Evolutionary conservation across 2,113 vertebrate genomes (phyloP), one percentile per base, ranked within the genome.

Genomic region (Amphiprion ocellaris): DNA sequence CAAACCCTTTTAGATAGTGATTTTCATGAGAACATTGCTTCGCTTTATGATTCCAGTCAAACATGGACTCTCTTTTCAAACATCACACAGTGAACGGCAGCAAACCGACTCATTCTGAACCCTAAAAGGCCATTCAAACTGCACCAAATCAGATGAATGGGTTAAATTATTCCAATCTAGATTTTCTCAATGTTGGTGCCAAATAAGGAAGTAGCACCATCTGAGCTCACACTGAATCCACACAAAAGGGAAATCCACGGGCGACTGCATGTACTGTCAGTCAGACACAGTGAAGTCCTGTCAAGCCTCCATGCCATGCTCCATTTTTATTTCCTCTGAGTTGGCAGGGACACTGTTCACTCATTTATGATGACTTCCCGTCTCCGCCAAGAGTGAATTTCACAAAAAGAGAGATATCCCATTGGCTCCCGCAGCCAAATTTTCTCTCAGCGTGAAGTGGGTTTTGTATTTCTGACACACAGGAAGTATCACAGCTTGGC

Each of bases 121-220:
- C 53, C 76, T 39, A 54, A 63, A 89, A 77, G 53, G 26, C 62
- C 72, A 86, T 83, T 89, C 66, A 80, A 28, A 44, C 17, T 54
- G 12, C 61, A 60, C 2, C 54, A 66, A 74, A 71, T 72, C 28
- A 70, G 69, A 74, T 81, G 70, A 74, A 85, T 62, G 61, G 21
- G 14, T 81, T 56, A 53, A 81, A 74, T 23, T 65, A 68, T 77
- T 72, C 61, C 67, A 80, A 77, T 89, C 60, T 61, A 62, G 67
- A 85, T 80, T 75, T 70, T 49, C 69, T 90, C 65, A 66, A 23
- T 37, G 68, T 49, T 67, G 60, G 17, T 83, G 79, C 87, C 90
- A 91, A 77, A 67, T 59, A 44, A 90, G 93, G 93, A 94, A 94
- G 89, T 75, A 62, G 58, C 26, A 71, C 79, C 85, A 77, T 90